phyloP scores from a whole-genome alignment of 2,797 vertebrate species.

The Anabas testudineus region DNA sequence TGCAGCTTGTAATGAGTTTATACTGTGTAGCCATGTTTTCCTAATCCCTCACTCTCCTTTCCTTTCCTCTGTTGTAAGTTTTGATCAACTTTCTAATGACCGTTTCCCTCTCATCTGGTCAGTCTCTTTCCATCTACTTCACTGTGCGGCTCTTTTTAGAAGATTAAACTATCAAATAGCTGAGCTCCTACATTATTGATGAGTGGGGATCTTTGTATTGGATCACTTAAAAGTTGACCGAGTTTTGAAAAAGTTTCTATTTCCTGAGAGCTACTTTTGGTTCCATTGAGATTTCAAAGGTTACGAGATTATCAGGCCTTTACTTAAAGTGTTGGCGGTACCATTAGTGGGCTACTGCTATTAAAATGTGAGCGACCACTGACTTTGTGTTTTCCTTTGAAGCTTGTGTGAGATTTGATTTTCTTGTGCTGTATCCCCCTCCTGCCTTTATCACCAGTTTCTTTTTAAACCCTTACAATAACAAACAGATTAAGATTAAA shows the following conservation, averaged over 20 bases:
- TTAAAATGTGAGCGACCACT: conserved; percentile 32
- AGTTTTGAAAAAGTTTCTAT: conserved; percentile 29
- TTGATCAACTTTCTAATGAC: background rate
- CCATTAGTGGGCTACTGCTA: conserved; percentile 9
- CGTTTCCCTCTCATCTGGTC: conserved; percentile 6
- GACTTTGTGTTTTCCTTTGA: conserved; percentile 46
- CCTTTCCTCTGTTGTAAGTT: conserved; percentile 1
- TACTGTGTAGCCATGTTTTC: background rate
- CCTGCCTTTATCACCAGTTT: conserved; percentile 37
- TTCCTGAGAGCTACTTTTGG: conserved; percentile 17
- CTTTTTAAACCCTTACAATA: conserved; percentile 46
- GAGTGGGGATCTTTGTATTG: conserved; percentile 12
- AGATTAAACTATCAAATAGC: conserved; percentile 40
- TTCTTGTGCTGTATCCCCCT: conserved; percentile 13
- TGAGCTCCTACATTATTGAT: conserved; percentile 28
- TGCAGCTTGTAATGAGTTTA: background rate
- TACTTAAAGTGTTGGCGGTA: conserved; percentile 15
- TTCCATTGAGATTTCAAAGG: background rate
- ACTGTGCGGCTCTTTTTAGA: conserved; percentile 7
- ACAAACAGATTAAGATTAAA: conserved; percentile 72
- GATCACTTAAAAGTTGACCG: conserved; percentile 29
- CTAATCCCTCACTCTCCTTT: background rate
- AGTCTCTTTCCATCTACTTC: conserved; percentile 11
- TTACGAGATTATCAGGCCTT: conserved; percentile 27
- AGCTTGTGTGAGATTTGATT: conserved; percentile 34